Base-by-base conservation (phyloP, 1,140 invertebrate genomes). In the Drosophila trapezifrons region DNA sequence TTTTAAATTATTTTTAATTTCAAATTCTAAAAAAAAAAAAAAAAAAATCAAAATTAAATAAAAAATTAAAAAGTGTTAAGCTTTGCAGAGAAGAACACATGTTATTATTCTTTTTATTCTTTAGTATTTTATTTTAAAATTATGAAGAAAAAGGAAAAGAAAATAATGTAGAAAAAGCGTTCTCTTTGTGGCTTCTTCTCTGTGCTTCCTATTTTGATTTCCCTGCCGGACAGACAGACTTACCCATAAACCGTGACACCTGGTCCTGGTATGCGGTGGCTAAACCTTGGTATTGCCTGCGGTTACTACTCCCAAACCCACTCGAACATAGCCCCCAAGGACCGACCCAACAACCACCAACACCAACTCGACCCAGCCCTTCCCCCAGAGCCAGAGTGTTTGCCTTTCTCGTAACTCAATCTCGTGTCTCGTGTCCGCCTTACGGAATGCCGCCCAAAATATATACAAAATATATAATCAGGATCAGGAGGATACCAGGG, bases 281-380 rank as follows among this genome's bases (percentile, higher is more conserved):
- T 76, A 74, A 73, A 75, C 51, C 5, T 32, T 70, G 77, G 71
- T 59, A 43, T 80, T 85, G 81, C 81, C 81, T 80, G 81, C 77
- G 81, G 81, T 85, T 35, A 37, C 64, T 56, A 43, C 57, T 43
- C 37, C 49, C 18, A 58, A 51, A 25, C n/a, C n/a, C 10, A n/a
- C 55, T 29, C 38, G 17, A 9, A 38, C 42, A 18, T 2, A 17
- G 42, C 9, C 8, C 27, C 10, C 13, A 13, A 9, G 12, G 15
- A 37, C 43, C 22, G 17, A 37, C 12, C 29, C 27, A n/a, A 29
- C 7, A 29, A 29, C 27, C 27, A 29, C 27, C 27, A 10, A 29
- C 29, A 29, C 29, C 29, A 10, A 32, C 20, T 15, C 25, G 37
- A 58, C 22, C 55, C 35, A 71, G 52, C 40, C 54, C 40, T 66